Evolutionary conservation across 2,888 invertebrate genomes (phyloP).

Genomic region (Hecatera dysodea): DNA sequence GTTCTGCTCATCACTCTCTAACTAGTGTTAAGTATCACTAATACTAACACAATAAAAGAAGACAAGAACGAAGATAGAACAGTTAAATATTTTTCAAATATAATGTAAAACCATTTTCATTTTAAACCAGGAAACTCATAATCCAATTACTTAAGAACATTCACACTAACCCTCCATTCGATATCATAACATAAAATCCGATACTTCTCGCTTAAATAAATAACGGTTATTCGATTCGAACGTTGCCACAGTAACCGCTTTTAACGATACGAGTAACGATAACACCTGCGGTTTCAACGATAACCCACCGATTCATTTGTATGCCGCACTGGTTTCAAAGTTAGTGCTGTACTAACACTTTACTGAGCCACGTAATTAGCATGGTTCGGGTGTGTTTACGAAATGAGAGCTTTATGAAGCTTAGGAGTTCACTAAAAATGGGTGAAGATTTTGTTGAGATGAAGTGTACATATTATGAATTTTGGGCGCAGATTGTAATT

Average conservation of each 20-base stretch:
- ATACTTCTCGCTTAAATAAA: constrained; percentile 67
- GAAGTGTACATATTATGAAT: neutral
- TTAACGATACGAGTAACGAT: constrained; percentile 72
- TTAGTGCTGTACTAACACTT: constrained; percentile 65
- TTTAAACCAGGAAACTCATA: constrained; percentile 25
- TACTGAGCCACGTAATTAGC: constrained; percentile 67
- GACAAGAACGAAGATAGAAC: neutral
- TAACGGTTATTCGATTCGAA: constrained; percentile 71
- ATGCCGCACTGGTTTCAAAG: constrained; percentile 60
- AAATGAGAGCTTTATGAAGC: constrained; percentile 35
- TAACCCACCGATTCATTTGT: constrained; percentile 66
- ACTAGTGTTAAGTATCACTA: too few relatives aligned
- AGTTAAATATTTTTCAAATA: constrained; percentile 3
- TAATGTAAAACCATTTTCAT: constrained; percentile 16
- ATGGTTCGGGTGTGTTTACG: constrained; percentile 51
- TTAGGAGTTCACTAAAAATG: constrained; percentile 27
- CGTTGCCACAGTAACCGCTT: constrained; percentile 65
- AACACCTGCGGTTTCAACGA: constrained; percentile 73
- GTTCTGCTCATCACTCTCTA: too few relatives aligned
- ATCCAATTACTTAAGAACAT: constrained; percentile 32
- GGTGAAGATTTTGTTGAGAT: neutral
- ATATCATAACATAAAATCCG: constrained; percentile 52
- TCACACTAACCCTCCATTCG: constrained; percentile 35
- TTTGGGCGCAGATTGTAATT: neutral
- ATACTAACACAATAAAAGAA: too few relatives aligned